Evolutionary conservation across 53 echinoderm and acorn worm species (phyloP).

Genomic region (Paracentrotus lividus): DNA sequence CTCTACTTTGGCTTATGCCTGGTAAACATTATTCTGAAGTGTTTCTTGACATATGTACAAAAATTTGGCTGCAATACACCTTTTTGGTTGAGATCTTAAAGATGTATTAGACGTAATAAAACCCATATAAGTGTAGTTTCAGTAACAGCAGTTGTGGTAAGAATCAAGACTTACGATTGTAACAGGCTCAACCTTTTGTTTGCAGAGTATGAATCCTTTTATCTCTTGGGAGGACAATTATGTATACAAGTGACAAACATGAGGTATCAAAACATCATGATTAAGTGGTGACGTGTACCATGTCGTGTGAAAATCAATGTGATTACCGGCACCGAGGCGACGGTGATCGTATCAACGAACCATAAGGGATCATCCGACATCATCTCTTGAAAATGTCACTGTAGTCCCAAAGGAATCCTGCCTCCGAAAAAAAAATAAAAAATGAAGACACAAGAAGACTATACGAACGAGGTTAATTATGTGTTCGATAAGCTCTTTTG

Average conservation of each 20-base stretch:
- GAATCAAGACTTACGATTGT: too few species aligned
- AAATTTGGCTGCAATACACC: too few species aligned
- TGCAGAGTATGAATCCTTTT: background rate
- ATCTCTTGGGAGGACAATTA: background rate
- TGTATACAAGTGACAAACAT: background rate
- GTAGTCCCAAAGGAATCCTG: background rate
- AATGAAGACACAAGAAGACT: background rate
- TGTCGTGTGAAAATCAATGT: background rate
- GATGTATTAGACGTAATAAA: too few species aligned
- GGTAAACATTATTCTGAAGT: too few species aligned
- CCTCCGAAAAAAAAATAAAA: background rate
- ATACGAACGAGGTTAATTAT: slow-evolving; percentile 27
- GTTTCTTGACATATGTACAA: too few species aligned
- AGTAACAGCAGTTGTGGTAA: background rate
- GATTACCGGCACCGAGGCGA: background rate
- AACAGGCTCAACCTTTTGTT: too few species aligned
- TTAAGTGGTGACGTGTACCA: background rate
- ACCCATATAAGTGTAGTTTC: too few species aligned
- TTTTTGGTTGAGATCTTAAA: too few species aligned
- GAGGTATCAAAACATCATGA: background rate
- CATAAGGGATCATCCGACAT: background rate
- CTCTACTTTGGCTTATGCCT: too few species aligned
- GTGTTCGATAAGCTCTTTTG: slow-evolving; percentile 24
- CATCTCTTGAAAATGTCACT: slow-evolving; percentile 22
- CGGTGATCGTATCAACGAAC: background rate